Percentiles rank a stretch among this genome's conserved stretches.
Evolutionary conservation across 2,888 invertebrate species (phyloP).

Genomic region (Caenorhabditis panamensis): DNA sequence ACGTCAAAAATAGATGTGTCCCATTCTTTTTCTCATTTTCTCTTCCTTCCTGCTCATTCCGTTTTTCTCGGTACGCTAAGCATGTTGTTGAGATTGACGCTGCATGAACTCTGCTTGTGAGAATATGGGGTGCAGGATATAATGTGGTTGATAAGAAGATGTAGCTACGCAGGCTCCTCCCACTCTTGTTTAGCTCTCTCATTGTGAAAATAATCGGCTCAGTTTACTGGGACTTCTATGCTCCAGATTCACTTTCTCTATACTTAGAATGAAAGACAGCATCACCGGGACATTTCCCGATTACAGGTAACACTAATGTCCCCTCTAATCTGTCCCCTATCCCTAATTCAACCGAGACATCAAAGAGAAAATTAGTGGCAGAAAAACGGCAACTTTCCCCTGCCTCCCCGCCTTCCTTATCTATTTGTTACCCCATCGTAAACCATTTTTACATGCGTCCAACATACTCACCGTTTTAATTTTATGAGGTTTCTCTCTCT

Average conservation of each 20-base stretch:
- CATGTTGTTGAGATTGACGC: neutral
- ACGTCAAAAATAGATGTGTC: conserved; percentile 2
- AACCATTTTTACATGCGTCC: conserved; percentile 47
- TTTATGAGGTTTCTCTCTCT: conserved; percentile 16
- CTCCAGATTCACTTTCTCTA: neutral
- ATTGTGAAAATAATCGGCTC: no score
- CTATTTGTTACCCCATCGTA: conserved; percentile 46
- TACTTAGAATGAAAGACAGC: no score
- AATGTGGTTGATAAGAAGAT: no score
- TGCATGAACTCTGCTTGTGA: no score
- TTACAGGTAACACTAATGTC: no score
- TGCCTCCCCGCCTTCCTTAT: conserved; percentile 18
- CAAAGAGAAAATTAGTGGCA: neutral
- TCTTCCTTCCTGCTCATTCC: conserved; percentile 6
- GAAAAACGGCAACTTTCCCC: conserved; percentile 3
- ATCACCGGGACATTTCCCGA: no score
- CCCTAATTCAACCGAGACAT: neutral
- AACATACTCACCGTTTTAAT: conserved; percentile 6
- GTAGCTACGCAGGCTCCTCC: conserved; percentile 10
- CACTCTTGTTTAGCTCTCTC: no score
- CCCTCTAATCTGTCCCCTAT: no score
- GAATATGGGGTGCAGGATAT: no score
- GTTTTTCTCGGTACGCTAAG: no score
- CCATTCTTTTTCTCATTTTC: neutral
- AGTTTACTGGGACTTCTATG: neutral